phyloP scores from a whole-genome alignment of 92 coral and sea anemone genomes.

The Anthopleura xanthogrammica region DNA sequence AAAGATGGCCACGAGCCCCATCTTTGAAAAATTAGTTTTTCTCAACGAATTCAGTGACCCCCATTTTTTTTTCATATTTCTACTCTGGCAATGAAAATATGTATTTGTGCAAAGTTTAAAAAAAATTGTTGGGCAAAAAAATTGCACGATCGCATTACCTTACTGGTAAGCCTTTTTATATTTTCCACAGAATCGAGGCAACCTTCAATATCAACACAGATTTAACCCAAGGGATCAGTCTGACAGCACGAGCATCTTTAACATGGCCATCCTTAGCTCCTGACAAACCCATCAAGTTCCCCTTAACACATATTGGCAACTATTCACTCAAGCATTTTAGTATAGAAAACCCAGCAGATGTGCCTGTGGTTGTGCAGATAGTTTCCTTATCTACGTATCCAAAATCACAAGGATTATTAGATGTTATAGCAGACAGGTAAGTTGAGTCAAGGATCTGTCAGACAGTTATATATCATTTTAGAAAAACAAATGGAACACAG shows the following conservation, averaged over 20 bases:
- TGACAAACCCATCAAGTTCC: slow-evolving; percentile 93
- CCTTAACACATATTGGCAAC: slow-evolving; percentile 92
- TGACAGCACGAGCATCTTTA: slow-evolving; percentile 70
- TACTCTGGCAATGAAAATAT: no score
- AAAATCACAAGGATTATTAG: slow-evolving; percentile 69
- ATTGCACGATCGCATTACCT: no score
- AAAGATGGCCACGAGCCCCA: no score
- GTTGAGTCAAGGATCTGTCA: neutral
- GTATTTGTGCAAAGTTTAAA: no score
- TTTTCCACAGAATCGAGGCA: slow-evolving; percentile 57
- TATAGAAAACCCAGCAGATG: slow-evolving; percentile 90
- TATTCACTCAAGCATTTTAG: slow-evolving; percentile 70
- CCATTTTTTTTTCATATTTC: no score
- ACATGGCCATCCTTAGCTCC: slow-evolving; percentile 93
- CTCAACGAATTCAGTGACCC: no score
- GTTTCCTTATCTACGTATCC: slow-evolving; percentile 81
- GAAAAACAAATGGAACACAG: neutral
- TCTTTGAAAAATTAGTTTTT: no score
- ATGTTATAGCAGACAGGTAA: slow-evolving; percentile 80
- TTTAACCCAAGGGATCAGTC: slow-evolving; percentile 71
- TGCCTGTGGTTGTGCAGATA: slow-evolving; percentile 77
- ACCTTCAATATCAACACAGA: slow-evolving; percentile 83
- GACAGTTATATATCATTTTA: no score
- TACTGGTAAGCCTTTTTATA: neutral
- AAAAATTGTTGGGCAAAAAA: no score